Evolutionary conservation across 2,113 vertebrate species (phyloP).

Genomic region (Hemibagrus wyckioides): DNA sequence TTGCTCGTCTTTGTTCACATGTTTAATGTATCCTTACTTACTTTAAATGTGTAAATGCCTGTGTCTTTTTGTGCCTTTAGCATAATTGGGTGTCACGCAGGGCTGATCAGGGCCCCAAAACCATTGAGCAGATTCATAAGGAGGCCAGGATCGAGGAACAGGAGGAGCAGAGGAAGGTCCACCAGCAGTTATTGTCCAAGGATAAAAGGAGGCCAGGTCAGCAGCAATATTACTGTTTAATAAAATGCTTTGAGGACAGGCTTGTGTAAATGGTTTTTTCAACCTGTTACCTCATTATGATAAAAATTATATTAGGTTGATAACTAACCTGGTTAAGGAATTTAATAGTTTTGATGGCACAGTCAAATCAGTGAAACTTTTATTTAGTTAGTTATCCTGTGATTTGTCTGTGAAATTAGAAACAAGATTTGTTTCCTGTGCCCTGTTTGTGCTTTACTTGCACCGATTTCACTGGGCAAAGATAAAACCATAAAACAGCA

Average conservation of each 20-base stretch:
- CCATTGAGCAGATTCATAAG: slow-evolving; percentile 98
- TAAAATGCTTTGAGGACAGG: neutral
- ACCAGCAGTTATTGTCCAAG: slow-evolving; percentile 94
- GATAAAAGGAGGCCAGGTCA: slow-evolving; percentile 87
- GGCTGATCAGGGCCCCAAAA: slow-evolving; percentile 95
- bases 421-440: neutral
- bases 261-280: neutral
- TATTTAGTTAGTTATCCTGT: neutral
- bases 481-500: neutral
- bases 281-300: neutral
- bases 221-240: neutral
- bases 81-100: slow-evolving; percentile 95
- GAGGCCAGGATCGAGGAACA: slow-evolving; percentile 98
- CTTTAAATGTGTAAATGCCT: neutral
- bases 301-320: neutral
- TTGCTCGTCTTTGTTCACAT: neutral
- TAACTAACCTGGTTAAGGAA: neutral
- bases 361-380: neutral
- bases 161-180: slow-evolving; percentile 94
- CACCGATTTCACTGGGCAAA: neutral
- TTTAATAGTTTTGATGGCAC: neutral
- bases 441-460: neutral
- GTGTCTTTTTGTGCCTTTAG: slow-evolving; percentile 61
- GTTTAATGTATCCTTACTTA: neutral
- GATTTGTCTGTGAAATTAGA: neutral